These are phyloP conservation scores for Ostrea edulis DNA, from an alignment of 1,140 invertebrate genomes.

Conservation along the genomic window DNA sequence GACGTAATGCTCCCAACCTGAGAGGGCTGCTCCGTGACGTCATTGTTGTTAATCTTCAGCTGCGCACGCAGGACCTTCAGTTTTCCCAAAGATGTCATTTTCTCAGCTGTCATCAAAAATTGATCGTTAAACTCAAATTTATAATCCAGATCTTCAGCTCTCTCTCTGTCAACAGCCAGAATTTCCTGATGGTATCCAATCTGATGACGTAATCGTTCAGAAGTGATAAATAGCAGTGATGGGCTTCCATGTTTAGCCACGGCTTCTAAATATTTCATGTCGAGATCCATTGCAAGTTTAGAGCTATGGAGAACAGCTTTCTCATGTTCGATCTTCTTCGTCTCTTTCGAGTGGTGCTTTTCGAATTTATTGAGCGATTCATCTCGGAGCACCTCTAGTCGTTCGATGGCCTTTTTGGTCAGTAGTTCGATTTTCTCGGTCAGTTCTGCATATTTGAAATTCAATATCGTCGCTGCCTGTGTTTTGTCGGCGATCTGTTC, in stretches of 20 bases:
- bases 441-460: background rate
- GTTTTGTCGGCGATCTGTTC: slow-evolving; percentile 27
- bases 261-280: slow-evolving; percentile 41
- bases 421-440: background rate
- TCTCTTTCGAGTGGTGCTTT: slow-evolving; percentile 27
- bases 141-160: slow-evolving; percentile 31
- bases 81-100: slow-evolving; percentile 30
- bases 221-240: slow-evolving; percentile 35
- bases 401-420: slow-evolving; percentile 5
- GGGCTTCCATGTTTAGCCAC: slow-evolving; percentile 9
- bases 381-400: slow-evolving; percentile 31
- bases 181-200: slow-evolving; percentile 29
- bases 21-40: background rate
- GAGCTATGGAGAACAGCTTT: background rate
- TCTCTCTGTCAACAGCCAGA: background rate
- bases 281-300: slow-evolving; percentile 36
- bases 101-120: background rate
- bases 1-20: background rate
- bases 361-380: background rate
- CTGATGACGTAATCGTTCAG: slow-evolving; percentile 24
- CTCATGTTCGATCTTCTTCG: slow-evolving; percentile 18
- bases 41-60: background rate
- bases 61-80: background rate
- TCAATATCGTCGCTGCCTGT: background rate
- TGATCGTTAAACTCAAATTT: slow-evolving; percentile 38